A percentile compares a stretch with the other conserved stretches of the same genome.
These are phyloP conservation scores for Aplodontia rufa DNA, from an alignment of 2,113 vertebrate genomes.

Conservation along the genomic window DNA sequence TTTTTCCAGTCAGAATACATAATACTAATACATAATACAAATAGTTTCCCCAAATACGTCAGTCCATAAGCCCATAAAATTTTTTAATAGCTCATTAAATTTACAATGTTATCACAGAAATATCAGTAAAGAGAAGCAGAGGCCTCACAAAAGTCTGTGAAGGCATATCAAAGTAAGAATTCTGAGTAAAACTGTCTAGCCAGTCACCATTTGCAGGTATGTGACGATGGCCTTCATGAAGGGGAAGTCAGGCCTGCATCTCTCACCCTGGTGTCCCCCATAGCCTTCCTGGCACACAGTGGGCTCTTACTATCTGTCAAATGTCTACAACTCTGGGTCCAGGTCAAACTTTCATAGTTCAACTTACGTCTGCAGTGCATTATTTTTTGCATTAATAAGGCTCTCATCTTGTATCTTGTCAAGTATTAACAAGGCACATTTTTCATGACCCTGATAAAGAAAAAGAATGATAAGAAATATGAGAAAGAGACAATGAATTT, in stretches of 20 bases:
- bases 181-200: neutral
- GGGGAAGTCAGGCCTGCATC: neutral
- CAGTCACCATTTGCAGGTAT: neutral
- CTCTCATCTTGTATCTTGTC: constrained; percentile 92
- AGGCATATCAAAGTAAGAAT: neutral
- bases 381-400: constrained; percentile 93
- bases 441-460: constrained; percentile 92
- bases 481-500: neutral
- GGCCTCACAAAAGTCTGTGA: neutral
- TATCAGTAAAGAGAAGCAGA: constrained; percentile 8
- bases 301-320: neutral
- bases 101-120: neutral
- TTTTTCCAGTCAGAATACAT: constrained; percentile 49
- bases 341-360: neutral
- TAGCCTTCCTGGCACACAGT: neutral
- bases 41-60: constrained; percentile 28
- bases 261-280: neutral
- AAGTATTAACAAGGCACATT: constrained; percentile 96
- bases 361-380: constrained; percentile 96
- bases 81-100: constrained; percentile 46
- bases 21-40: constrained; percentile 43
- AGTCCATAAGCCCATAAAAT: neutral
- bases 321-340: neutral
- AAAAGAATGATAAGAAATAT: constrained; percentile 40
- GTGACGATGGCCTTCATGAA: neutral